Evolutionary conservation across 2,888 invertebrate species (phyloP), one percentile per base, ranked within the genome.

Genomic region (Drosophila anomalata): DNA sequence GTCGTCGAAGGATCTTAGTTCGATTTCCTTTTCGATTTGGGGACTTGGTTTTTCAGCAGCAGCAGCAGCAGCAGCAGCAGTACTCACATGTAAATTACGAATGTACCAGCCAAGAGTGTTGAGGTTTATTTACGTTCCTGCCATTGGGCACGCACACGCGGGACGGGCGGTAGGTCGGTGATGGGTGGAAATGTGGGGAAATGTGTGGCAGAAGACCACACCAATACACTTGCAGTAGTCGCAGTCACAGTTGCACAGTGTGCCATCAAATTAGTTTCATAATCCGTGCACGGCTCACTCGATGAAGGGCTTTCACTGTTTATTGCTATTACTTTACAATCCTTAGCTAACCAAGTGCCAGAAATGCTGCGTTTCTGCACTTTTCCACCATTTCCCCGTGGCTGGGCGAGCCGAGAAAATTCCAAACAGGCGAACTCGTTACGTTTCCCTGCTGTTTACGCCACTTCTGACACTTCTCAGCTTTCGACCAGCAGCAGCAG

Each of bases 361-460:
- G 78, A 73, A 73, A 75, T 77, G 69, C 77, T 82, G 78, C 78
- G 77, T 68, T 76, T 76, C 41, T 48, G 67, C 54, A 76, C 65
- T 73, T 53, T 74, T 59, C 63, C 61, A 53, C 58, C 55, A 62
- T 72, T 54, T 61, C 48, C 63, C 73, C 62, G 69, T 68, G 56
- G 52, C 68, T 67, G 59, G 61, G 72, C 73, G 76, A 73, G 75
- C 78, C 83, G 80, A 86, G 82, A 85, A 86, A 76, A 80, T 82
- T 87, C 83, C 76, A 85, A 83, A 87, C 83, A 87, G 83, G 62
- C 75, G 78, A 83, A 77, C 59, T 77, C 69, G 77, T 80, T 76
- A 85, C 86, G 82, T 86, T 86, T 80, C 76, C 75, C 86, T 82
- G 87, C 81, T 86, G 87, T 80, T 86, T 81, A 86, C 80, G 74